Conservation (phyloP, 2,888 invertebrate species). For the Drosophila macrospina region DNA sequence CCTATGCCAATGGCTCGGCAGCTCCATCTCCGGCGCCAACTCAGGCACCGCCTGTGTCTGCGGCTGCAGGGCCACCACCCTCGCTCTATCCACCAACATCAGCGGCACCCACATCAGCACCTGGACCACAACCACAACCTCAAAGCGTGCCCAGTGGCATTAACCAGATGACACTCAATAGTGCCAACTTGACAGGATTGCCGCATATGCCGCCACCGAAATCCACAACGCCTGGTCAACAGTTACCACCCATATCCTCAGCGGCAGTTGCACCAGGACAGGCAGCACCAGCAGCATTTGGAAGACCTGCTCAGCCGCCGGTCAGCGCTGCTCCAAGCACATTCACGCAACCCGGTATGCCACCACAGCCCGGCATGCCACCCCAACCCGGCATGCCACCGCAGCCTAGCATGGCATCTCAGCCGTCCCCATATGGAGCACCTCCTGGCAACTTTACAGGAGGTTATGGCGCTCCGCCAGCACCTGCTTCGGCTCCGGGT, state of each 20-base stretch:
- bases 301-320: slow-evolving; percentile 46
- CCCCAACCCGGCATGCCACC: slow-evolving; percentile 2
- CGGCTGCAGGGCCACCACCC: slow-evolving; percentile 23
- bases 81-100: slow-evolving; percentile 44
- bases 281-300: slow-evolving; percentile 37
- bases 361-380: slow-evolving; percentile 1
- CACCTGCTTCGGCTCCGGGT: slow-evolving; percentile 17
- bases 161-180: slow-evolving; percentile 83
- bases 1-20: slow-evolving; percentile 71
- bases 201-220: slow-evolving; percentile 84
- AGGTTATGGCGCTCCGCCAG: slow-evolving; percentile 40
- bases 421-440: slow-evolving; percentile 4
- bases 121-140: slow-evolving; percentile 28
- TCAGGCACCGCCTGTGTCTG: slow-evolving; percentile 24
- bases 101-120: slow-evolving; percentile 26
- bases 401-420: slow-evolving; percentile 22
- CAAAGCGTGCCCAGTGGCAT: slow-evolving; percentile 73
- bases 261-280: slow-evolving; percentile 33
- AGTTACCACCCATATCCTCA: slow-evolving; percentile 34
- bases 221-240: slow-evolving; percentile 44
- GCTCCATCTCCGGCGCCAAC: slow-evolving; percentile 23
- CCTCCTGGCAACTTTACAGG: slow-evolving; percentile 32
- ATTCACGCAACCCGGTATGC: slow-evolving; percentile 25
- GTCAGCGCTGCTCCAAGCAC: slow-evolving; percentile 13
- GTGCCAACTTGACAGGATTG: slow-evolving; percentile 79